These are phyloP conservation scores for Kryptolebias marmoratus DNA, from an alignment of 2,113 vertebrate genomes.

Conservation along the genomic window DNA sequence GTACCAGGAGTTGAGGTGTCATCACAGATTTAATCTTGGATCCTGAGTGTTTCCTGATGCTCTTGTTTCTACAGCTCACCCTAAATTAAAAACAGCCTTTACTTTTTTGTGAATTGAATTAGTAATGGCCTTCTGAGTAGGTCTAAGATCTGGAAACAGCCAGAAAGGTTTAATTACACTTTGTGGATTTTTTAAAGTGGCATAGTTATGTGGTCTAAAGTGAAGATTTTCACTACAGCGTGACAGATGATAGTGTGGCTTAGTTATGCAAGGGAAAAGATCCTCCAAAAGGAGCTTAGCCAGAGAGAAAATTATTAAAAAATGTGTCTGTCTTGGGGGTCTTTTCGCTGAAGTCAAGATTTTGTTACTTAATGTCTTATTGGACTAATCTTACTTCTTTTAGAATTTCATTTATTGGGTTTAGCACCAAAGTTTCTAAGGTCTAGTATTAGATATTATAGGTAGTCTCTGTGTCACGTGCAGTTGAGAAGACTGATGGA, in stretches of 20 bases:
- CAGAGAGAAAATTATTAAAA: neutral
- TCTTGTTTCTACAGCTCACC: no score
- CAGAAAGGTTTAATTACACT: neutral
- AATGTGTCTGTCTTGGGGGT: no score
- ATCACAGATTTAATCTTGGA: neutral
- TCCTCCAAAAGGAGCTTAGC: conserved; percentile 55
- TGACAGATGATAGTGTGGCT: conserved; percentile 34
- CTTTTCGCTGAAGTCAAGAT: no score
- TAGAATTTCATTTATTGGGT: no score
- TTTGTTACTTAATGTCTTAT: no score
- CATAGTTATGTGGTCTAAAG: conserved; percentile 1
- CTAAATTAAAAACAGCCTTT: neutral
- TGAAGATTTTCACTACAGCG: neutral
- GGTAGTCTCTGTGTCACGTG: neutral
- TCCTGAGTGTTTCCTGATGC: neutral
- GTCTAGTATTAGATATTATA: neutral
- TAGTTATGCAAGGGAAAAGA: conserved; percentile 42
- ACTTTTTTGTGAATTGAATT: neutral
- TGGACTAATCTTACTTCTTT: no score
- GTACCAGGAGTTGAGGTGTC: neutral
- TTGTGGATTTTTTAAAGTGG: neutral
- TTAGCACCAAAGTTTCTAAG: neutral
- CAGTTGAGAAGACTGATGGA: neutral
- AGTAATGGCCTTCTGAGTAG: neutral
- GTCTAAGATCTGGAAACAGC: neutral